A percentile compares a stretch with the other conserved stretches of the same genome.
phyloP scores from a whole-genome alignment of 2,888 invertebrate species.

The Poecilobothrus nobilitatus region DNA sequence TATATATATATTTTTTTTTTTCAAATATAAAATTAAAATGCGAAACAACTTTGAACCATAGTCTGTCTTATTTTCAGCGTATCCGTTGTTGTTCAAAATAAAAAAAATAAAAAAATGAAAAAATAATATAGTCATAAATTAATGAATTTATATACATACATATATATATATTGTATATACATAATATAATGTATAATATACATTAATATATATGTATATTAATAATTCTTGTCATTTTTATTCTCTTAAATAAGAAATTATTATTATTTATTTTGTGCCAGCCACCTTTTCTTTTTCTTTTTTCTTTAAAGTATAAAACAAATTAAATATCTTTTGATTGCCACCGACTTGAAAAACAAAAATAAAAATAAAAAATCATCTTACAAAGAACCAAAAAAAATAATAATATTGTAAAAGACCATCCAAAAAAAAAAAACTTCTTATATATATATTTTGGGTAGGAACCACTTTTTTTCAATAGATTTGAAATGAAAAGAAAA shows the following conservation, averaged over 20 bases:
- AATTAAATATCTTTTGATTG: slow-evolving; percentile 4
- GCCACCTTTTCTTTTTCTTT: not conserved
- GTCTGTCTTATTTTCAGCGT: not conserved
- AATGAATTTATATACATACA: too few species aligned
- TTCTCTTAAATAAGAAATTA: not conserved
- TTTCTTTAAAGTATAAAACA: not conserved
- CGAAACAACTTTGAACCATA: not conserved
- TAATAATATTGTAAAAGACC: too few species aligned
- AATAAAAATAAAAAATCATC: not conserved
- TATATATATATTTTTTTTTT: not conserved
- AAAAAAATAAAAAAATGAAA: too few species aligned
- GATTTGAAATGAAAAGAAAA: not conserved
- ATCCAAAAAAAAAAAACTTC: too few species aligned
- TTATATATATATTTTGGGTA: too few species aligned
- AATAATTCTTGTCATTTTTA: not conserved
- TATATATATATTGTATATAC: too few species aligned
- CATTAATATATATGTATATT: not conserved
- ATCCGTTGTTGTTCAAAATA: not conserved
- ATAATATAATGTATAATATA: too few species aligned
- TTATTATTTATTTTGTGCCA: not conserved
- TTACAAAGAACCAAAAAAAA: not conserved
- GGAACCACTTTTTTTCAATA: not conserved
- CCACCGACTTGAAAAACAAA: not conserved
- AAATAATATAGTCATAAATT: not conserved
- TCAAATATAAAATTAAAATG: not conserved